Evolutionary conservation across 1,140 invertebrate species (phyloP), one percentile per base, ranked within the genome.

Genomic region (Ericerus pela): DNA sequence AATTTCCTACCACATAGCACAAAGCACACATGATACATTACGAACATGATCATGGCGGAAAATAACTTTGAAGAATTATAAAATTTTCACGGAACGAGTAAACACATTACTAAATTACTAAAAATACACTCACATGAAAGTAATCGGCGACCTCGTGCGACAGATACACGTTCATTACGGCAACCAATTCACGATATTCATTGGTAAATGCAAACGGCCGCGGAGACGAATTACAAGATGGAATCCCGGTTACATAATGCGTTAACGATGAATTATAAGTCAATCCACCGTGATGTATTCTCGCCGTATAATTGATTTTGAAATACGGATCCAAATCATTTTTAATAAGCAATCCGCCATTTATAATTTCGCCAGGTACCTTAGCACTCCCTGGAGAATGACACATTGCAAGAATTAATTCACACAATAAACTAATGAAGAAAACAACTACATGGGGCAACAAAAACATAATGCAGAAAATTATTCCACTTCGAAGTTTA

Each of bases 121-220:
- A n/a, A n/a, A n/a, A n/a, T n/a, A n/a, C 11, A 62, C 61, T 64
- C 68, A 79, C 72, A 59, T 68, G 72, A 73, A 84, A 85, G 69
- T 76, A 74, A 33, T 70, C 64, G 61, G 72, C 67, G 22, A 78
- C 77, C 60, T 81, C 76, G 16, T 70, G 60, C 20, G 76, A 72
- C 63, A 87, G 68, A n/a, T 77, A 76, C 41, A 82, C 73, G 67
- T 83, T 81, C 58, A 79, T 78, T 57, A 88, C 73, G 51, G 79
- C 80, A 55, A 87, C 66, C 30, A 81, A 75, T 59, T 79, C 72
- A 65, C 77, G 75, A 69, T 84, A 86, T 61, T 76, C 77, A 68
- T 87, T 88, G 55, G 77, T 76, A 47, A 84, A 72, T 56, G 72
- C 75, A 58, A 87, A 75, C 59, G 75, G 72, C 58, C 80, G 68